Conservation (phyloP, 2,113 vertebrate species). For the Mus musculus region DNA sequence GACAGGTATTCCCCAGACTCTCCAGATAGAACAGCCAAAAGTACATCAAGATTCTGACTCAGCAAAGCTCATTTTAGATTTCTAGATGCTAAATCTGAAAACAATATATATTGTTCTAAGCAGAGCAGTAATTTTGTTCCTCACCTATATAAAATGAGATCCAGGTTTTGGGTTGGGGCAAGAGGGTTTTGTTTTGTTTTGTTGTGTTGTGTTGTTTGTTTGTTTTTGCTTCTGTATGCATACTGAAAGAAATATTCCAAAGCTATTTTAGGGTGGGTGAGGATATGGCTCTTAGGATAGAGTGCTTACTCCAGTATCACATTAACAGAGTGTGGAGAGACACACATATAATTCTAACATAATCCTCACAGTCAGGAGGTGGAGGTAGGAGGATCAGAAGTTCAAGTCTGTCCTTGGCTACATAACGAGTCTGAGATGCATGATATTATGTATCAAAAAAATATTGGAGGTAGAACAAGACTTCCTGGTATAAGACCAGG, state of each 20-base stretch:
- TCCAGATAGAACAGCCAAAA: neutral
- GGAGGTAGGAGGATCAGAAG: neutral
- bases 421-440: neutral
- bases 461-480: neutral
- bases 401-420: neutral
- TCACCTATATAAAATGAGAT: conserved; percentile 40
- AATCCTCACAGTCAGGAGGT: neutral
- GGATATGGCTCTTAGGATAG: neutral
- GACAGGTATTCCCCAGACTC: neutral
- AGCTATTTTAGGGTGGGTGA: neutral
- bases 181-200: neutral
- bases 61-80: neutral
- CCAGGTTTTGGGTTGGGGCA: neutral
- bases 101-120: neutral
- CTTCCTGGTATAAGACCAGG: neutral
- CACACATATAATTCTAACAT: neutral
- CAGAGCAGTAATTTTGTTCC: neutral
- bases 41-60: conserved; percentile 7
- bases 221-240: neutral
- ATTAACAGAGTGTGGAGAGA: neutral
- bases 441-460: neutral
- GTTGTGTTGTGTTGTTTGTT: no score
- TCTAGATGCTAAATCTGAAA: neutral
- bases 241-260: neutral
- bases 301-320: no score